Evolutionary conservation across 2,113 vertebrate genomes (phyloP), one percentile per base, ranked within the genome.

Genomic region (Rafetus swinhoei): DNA sequence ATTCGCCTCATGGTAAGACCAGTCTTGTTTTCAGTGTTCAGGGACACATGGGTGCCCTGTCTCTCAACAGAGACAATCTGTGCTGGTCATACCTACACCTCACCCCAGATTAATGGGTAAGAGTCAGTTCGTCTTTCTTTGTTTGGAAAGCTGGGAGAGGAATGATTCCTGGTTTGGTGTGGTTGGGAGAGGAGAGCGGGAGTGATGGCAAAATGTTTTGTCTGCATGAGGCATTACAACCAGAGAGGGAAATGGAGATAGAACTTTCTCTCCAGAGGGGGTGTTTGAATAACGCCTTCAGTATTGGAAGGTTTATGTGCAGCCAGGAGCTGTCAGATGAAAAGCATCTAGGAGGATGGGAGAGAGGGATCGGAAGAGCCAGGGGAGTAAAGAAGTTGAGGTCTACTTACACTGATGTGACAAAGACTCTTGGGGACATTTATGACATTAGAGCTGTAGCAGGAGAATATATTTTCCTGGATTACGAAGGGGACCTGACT

Each of bases 381-480:
- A 90, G 9, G 15, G 60, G 81, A 86, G 87, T 29, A n/a, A 10
- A 11, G 54, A 13, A 86, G 59, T 81, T 52, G 65, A 94, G 50
- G 15, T 82, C 54, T 74, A 0, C 56, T 39, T 81, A 90, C 50
- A 65, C n/a, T 56, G 74, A 45, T 82, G 55, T 82, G 59, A 84
- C 35, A 22, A 62, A 72, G 79, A 62, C 77, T 74, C 62, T 53
- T 29, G 53, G 79, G 74, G 32, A 81, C 21, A 39, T 15, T 53
- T 90, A 85, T 86, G 85, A 27, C 53, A 69, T 12, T 76, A 81
- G 52, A 92, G 52, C 55, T 81, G 59, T 29, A 84, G 82, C 82
- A 89, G 82, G 16, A 79, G 92, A 83, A 7, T 8, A 54, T 65
- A 59, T 90, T 92, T 95, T 76, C 91, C 89, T 90, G 93, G 83